Conservation (phyloP, 35 echinoderm and acorn worm species). For the Apostichopus californicus region DNA sequence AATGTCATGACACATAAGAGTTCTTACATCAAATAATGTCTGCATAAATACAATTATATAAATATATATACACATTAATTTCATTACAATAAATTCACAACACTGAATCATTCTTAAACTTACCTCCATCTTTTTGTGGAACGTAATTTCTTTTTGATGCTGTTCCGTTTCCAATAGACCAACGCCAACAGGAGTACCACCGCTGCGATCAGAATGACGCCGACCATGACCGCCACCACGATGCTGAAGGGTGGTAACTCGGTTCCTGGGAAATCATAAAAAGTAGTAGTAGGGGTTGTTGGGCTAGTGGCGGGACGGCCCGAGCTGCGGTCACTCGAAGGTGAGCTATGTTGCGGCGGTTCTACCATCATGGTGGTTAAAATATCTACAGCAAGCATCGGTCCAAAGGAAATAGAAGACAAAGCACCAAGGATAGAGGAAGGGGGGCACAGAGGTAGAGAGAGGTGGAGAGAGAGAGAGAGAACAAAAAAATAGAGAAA, state of each 20-base stretch:
- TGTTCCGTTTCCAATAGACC: slow-evolving; percentile 15
- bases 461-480: slow-evolving; percentile 22
- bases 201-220: background rate
- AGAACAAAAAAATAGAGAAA: slow-evolving; percentile 9
- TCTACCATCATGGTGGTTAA: slow-evolving; percentile 9
- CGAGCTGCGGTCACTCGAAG: background rate
- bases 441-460: background rate
- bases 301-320: background rate
- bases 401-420: slow-evolving; percentile 30
- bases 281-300: background rate
- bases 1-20: too few relatives aligned
- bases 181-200: background rate
- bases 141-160: background rate
- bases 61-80: too few relatives aligned
- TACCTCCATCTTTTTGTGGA: background rate
- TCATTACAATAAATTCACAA: background rate
- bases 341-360: background rate
- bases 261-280: slow-evolving; percentile 8
- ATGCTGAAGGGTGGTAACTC: background rate
- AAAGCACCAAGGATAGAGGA: background rate
- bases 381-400: slow-evolving; percentile 40
- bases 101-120: background rate
- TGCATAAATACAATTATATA: too few relatives aligned
- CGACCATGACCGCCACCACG: background rate
- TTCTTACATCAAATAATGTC: too few relatives aligned